Conservation (phyloP, 2,797 vertebrate genomes). For the Ctenopoma kingsleyae region DNA sequence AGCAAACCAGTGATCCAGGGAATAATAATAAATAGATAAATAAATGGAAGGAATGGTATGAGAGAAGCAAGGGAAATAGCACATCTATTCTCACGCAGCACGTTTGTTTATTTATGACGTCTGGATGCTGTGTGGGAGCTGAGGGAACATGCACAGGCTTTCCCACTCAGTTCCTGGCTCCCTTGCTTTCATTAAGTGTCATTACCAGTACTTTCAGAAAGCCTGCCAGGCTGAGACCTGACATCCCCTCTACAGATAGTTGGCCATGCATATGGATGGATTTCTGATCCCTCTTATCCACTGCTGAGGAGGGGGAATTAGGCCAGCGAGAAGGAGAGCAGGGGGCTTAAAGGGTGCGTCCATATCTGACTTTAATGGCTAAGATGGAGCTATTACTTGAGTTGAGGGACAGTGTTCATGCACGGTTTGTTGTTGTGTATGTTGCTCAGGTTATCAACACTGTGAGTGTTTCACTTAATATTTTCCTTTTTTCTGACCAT, state of each 20-base stretch:
- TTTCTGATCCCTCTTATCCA: constrained; percentile 82
- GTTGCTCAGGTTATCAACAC: constrained; percentile 59
- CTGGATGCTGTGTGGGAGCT: constrained; percentile 44
- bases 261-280: constrained; percentile 83
- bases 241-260: constrained; percentile 77
- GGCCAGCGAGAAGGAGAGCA: constrained; percentile 60
- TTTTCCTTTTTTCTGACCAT: constrained; percentile 32
- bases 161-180: constrained; percentile 66
- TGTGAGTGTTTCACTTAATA: constrained; percentile 51
- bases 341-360: constrained; percentile 62
- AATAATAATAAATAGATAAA: constrained; percentile 78
- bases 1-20: constrained; percentile 55
- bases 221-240: constrained; percentile 76
- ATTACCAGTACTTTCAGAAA: constrained; percentile 82
- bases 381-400: constrained; percentile 71
- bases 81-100: constrained; percentile 66
- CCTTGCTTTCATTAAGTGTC: constrained; percentile 84
- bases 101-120: constrained; percentile 81
- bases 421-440: constrained; percentile 69
- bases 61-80: constrained; percentile 60
- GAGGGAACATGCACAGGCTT: constrained; percentile 50
- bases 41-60: constrained; percentile 65
- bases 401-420: constrained; percentile 64
- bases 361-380: constrained; percentile 76
- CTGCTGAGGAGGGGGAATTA: constrained; percentile 78